Base-by-base conservation (phyloP, 2,797 vertebrate genomes). In the Salarias fasciatus region DNA sequence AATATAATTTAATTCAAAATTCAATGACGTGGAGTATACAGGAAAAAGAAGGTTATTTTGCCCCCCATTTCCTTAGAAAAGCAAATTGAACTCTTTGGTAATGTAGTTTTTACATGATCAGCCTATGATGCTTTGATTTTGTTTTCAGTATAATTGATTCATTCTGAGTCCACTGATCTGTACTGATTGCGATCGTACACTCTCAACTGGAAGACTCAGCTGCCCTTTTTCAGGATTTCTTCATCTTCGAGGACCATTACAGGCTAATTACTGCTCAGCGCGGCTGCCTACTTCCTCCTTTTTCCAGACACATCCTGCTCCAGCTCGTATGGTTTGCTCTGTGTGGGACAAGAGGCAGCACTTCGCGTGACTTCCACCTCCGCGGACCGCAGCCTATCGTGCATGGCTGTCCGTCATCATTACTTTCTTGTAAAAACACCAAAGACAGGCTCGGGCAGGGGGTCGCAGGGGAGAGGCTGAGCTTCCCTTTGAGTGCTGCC, bases 371-470 rank as follows among this genome's bases (percentile, higher is more conserved):
- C 89, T 84, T 88, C 73, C 77, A 77, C 63, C 69, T 83, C 82
- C 71, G 80, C 84, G 68, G 76, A 72, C 78, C 57, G 36, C 10
- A 51, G 70, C 80, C 78, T 31, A 48, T 83, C 80, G 30, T 13
- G 78, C 86, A 57, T 70, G 87, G 89, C 91, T 88, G 86, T 86
- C 90, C 5, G 10, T 92, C 74, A 82, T 93, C 91, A 88, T 94
- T 92, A 93, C 69, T 86, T 78, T 83, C 87, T 83, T 86, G 83
- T 86, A 72, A 77, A 85, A 93, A 95, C 93, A 94, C 91, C 91
- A 88, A 76, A 83, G 58, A 86, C 77, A 61, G 75, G 58, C 62
- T 40, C 15, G 3, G 5, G 70, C 58, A 69, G 80, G 80, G 79
- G 82, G 82, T 51, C 60, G 5, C 46, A 3, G 74, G 77, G 79